Percentiles rank a stretch among this genome's conserved stretches.
Evolutionary conservation across 2,888 invertebrate genomes (phyloP).

Genomic region (Gibbula magus): DNA sequence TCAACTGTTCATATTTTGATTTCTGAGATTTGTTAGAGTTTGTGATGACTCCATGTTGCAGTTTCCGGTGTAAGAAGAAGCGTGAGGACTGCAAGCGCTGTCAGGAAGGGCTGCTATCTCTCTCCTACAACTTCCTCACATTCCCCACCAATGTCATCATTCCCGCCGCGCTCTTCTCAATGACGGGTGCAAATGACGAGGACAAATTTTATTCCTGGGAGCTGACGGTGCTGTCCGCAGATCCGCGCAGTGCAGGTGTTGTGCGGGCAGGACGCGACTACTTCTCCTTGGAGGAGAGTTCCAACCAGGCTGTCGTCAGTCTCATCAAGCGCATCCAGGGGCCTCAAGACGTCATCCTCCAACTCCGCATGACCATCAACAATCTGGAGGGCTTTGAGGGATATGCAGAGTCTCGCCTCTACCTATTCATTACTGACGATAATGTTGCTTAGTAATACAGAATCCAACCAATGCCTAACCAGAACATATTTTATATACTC

Average conservation of each 20-base stretch:
- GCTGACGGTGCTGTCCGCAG: constrained; percentile 80
- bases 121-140: constrained; percentile 94
- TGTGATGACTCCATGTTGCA: constrained; percentile 39
- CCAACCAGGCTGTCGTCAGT: constrained; percentile 82
- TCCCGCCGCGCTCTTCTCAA: constrained; percentile 86
- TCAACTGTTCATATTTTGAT: background rate
- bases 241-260: constrained; percentile 77
- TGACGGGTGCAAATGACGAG: constrained; percentile 86
- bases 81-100: constrained; percentile 86
- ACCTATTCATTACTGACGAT: constrained; percentile 84
- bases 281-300: constrained; percentile 72
- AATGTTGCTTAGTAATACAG: background rate
- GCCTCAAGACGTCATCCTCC: constrained; percentile 92
- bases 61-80: constrained; percentile 84
- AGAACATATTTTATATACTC: background rate
- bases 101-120: constrained; percentile 86
- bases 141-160: constrained; percentile 82
- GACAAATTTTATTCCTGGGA: constrained; percentile 85
- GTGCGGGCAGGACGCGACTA: constrained; percentile 68
- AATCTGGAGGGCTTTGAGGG: constrained; percentile 83
- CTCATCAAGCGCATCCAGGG: constrained; percentile 85
- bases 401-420: constrained; percentile 88
- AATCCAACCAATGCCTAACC: background rate
- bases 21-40: background rate
- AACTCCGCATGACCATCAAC: constrained; percentile 86